These are phyloP conservation scores for Megathymus violae DNA, from an alignment of 1,140 invertebrate species.

Conservation along the genomic window DNA sequence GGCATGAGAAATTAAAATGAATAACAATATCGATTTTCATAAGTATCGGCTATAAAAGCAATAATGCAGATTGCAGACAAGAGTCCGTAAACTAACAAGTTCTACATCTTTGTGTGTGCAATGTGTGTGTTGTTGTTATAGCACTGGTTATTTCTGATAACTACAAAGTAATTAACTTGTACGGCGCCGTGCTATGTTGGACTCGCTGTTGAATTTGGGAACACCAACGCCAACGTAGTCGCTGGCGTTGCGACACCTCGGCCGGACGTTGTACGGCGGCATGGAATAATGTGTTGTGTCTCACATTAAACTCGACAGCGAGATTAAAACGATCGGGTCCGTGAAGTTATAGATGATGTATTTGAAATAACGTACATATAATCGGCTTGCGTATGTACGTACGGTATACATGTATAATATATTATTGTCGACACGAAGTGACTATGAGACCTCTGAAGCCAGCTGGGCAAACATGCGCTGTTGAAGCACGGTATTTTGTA, in stretches of 20 bases:
- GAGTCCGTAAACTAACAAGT: too few species aligned
- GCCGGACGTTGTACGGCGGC: slow-evolving; percentile 63
- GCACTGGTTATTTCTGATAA: background rate
- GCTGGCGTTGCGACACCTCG: slow-evolving; percentile 64
- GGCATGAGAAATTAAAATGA: too few species aligned
- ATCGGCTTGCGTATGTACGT: too few species aligned
- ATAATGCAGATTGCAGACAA: too few species aligned
- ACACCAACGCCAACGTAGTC: slow-evolving; percentile 59
- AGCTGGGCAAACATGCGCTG: slow-evolving; percentile 66
- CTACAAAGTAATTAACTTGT: slow-evolving; percentile 37
- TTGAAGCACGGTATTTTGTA: slow-evolving; percentile 18
- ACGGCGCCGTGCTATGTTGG: slow-evolving; percentile 59
- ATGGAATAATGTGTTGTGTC: slow-evolving; percentile 64
- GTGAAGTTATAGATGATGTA: background rate
- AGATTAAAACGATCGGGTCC: background rate
- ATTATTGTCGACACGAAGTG: slow-evolving; percentile 13
- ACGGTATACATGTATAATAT: background rate
- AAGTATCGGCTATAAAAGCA: too few species aligned
- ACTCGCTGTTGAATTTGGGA: slow-evolving; percentile 60
- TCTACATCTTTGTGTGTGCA: too few species aligned
- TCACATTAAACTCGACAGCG: slow-evolving; percentile 24
- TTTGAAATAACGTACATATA: background rate
- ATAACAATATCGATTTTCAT: too few species aligned
- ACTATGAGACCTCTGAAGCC: slow-evolving; percentile 62
- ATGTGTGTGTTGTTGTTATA: too few species aligned